These are phyloP conservation scores for Eristalis intricaria DNA, from an alignment of 2,888 invertebrate species.

Conservation along the genomic window DNA sequence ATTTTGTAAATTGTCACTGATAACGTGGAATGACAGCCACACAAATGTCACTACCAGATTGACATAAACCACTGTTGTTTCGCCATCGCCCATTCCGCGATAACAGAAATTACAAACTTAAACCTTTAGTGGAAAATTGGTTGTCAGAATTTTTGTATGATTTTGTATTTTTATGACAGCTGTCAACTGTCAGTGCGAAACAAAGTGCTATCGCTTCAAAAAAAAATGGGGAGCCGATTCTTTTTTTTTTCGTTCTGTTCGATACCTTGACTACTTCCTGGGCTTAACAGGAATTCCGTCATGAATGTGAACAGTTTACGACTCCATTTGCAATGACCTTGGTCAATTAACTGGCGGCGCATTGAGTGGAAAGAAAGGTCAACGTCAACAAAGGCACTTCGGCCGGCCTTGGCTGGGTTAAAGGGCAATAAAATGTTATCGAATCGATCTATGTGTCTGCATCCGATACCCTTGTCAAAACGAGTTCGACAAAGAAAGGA, in stretches of 20 bases:
- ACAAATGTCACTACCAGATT: not conserved
- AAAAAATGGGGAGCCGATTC: not conserved
- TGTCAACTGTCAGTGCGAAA: not conserved
- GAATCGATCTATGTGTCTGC: not conserved
- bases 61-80: too few species aligned
- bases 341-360: not conserved
- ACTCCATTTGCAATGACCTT: not conserved
- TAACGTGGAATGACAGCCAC: not conserved
- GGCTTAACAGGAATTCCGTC: not conserved
- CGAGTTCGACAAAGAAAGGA: not conserved
- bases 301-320: not conserved
- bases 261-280: not conserved
- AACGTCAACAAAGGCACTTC: not conserved
- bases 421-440: slow-evolving; percentile 16
- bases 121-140: slow-evolving; percentile 11
- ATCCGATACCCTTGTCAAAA: not conserved
- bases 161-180: slow-evolving; percentile 11
- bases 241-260: not conserved
- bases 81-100: too few species aligned
- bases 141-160: not conserved
- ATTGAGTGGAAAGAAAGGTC: not conserved
- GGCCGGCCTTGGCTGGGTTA: not conserved
- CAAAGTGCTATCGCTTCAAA: not conserved
- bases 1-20: not conserved
- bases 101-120: slow-evolving; percentile 8